Conservation (phyloP, 2,113 vertebrate genomes). For the Actinemys pallida region DNA sequence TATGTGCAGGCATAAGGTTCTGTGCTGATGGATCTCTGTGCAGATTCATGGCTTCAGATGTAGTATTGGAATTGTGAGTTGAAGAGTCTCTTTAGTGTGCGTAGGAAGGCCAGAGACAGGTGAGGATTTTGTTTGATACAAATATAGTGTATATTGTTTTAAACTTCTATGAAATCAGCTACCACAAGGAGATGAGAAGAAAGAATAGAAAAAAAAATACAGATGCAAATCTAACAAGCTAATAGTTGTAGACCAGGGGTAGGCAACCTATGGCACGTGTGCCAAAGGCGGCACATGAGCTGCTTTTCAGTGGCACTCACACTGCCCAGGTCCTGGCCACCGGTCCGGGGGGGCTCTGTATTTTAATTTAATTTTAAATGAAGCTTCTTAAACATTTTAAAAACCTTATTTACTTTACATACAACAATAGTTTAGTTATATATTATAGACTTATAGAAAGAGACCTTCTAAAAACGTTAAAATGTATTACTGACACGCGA, state of each 20-base stretch:
- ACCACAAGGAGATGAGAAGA: fast-evolving
- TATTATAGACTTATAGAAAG: too few relatives aligned
- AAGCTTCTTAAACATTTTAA: too few relatives aligned
- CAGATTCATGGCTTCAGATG: background rate
- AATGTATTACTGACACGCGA: too few relatives aligned
- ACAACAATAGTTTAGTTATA: too few relatives aligned
- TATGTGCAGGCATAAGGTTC: background rate
- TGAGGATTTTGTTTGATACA: background rate
- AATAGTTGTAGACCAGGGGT: fast-evolving
- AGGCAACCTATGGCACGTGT: too few relatives aligned
- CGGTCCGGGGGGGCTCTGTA: too few relatives aligned
- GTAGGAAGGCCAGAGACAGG: background rate
- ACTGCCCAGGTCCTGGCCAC: too few relatives aligned
- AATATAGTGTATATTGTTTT: background rate
- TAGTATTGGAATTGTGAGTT: fast-evolving
- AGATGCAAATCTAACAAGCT: fast-evolving
- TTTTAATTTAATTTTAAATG: too few relatives aligned
- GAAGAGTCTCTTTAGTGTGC: background rate
- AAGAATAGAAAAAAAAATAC: fast-evolving
- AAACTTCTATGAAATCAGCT: background rate
- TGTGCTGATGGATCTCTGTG: background rate
- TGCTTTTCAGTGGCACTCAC: too few relatives aligned
- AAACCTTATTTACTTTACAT: too few relatives aligned
- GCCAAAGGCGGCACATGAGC: too few relatives aligned
- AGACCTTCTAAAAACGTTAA: too few relatives aligned